Evolutionary conservation across 2,888 invertebrate species (phyloP).

Genomic region (Nemoura dubitans): DNA sequence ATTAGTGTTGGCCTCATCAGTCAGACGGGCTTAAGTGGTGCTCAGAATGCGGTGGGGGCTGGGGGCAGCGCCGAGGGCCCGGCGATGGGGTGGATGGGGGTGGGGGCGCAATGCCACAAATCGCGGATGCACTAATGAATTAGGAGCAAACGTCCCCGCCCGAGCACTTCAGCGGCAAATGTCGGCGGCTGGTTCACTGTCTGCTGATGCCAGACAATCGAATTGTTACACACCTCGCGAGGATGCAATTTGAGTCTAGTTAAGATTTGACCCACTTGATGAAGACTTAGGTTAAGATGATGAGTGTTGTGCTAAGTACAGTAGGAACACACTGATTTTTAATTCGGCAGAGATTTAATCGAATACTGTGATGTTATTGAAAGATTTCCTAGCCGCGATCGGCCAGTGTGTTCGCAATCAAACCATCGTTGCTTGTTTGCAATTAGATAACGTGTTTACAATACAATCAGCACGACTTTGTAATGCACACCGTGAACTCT

Average conservation of each 20-base stretch:
- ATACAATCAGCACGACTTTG: neutral
- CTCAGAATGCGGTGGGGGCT: neutral
- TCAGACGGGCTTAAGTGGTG: conserved; percentile 17
- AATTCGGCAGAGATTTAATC: neutral
- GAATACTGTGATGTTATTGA: neutral
- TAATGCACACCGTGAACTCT: neutral
- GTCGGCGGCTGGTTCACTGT: no score
- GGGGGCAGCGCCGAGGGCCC: neutral
- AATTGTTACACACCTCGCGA: neutral
- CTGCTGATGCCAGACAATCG: no score
- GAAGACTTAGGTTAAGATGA: neutral
- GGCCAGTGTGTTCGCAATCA: neutral
- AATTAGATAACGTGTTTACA: neutral
- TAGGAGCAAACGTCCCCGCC: neutral
- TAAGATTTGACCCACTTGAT: neutral
- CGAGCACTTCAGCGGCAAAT: no score
- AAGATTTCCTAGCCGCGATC: neutral
- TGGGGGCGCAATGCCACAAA: neutral
- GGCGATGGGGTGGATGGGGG: no score
- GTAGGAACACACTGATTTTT: neutral
- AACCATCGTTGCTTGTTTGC: neutral
- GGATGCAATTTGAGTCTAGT: neutral
- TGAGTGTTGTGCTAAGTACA: neutral
- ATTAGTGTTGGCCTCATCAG: conserved; percentile 23
- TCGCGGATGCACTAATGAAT: conserved; percentile 7